Evolutionary conservation across 2,113 vertebrate genomes (phyloP).

Genomic region (Nannobrachium achirus): DNA sequence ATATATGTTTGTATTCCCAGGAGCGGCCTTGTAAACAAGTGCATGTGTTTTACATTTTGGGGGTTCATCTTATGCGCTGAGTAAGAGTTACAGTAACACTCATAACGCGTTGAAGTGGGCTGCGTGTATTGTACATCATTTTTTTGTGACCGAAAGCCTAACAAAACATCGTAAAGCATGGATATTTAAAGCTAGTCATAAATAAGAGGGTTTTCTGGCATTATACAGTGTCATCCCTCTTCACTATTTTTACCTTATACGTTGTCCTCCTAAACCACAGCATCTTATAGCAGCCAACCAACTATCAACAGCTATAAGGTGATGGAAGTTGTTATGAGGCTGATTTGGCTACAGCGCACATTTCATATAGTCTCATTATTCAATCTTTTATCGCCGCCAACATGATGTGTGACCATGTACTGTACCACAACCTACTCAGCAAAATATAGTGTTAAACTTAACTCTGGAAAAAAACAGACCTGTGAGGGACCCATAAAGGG

Average conservation of each 20-base stretch:
- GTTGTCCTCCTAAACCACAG: conserved; percentile 35
- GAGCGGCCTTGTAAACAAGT: conserved; percentile 19
- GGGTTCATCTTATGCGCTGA: conserved; percentile 27
- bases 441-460: no score
- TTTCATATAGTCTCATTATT: conserved; percentile 17
- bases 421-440: no score
- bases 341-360: conserved; percentile 32
- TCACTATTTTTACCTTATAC: background rate
- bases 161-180: no score
- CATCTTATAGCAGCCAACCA: conserved; percentile 44
- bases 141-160: no score
- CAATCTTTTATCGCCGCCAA: conserved; percentile 14
- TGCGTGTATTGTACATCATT: no score
- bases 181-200: no score
- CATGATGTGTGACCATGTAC: background rate
- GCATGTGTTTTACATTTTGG: conserved; percentile 14
- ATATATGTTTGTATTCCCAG: conserved; percentile 11
- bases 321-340: conserved; percentile 27
- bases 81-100: no score
- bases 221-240: no score
- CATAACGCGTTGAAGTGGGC: no score
- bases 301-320: conserved; percentile 41
- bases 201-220: no score
- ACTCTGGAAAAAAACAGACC: no score
- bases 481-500: no score